Percentiles rank a stretch among this genome's conserved stretches.
Evolutionary conservation across 1,140 invertebrate genomes (phyloP).

Genomic region (Drosophila repletoides): DNA sequence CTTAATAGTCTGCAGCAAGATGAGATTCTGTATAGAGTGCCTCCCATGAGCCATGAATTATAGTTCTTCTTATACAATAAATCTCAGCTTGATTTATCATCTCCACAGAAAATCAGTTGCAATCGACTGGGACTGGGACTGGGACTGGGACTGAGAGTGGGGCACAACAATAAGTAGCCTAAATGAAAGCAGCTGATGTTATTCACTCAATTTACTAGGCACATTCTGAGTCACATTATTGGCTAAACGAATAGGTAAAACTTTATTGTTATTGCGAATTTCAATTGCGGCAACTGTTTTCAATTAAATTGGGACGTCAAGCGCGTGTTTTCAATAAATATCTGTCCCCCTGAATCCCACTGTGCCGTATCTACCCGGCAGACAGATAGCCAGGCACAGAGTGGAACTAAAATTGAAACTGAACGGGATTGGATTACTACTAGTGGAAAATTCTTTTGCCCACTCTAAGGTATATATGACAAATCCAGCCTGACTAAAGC

Average conservation of each 20-base stretch:
- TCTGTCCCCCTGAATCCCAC: neutral
- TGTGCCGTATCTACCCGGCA: neutral
- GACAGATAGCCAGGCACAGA: conserved; percentile 40
- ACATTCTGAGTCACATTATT: conserved; percentile 52
- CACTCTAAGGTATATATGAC: no score
- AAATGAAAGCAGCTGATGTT: conserved; percentile 58
- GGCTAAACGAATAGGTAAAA: conserved; percentile 56
- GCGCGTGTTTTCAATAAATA: conserved; percentile 69
- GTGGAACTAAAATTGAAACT: conserved; percentile 34
- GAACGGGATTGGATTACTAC: conserved; percentile 15
- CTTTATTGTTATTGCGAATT: conserved; percentile 49
- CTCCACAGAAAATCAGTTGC: neutral
- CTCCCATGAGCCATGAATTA: no score
- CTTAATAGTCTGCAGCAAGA: no score
- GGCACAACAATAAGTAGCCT: conserved; percentile 16
- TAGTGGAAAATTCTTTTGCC: no score
- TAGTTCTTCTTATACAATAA: no score
- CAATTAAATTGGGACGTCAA: no score
- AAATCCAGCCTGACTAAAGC: no score
- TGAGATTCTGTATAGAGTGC: no score
- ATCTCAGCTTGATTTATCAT: no score
- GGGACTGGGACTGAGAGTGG: no score
- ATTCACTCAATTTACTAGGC: conserved; percentile 36
- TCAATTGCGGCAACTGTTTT: conserved; percentile 36
- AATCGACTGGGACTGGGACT: neutral